These are phyloP conservation scores for Smithornis capensis DNA, from an alignment of 2,113 vertebrate genomes.

Conservation along the genomic window DNA sequence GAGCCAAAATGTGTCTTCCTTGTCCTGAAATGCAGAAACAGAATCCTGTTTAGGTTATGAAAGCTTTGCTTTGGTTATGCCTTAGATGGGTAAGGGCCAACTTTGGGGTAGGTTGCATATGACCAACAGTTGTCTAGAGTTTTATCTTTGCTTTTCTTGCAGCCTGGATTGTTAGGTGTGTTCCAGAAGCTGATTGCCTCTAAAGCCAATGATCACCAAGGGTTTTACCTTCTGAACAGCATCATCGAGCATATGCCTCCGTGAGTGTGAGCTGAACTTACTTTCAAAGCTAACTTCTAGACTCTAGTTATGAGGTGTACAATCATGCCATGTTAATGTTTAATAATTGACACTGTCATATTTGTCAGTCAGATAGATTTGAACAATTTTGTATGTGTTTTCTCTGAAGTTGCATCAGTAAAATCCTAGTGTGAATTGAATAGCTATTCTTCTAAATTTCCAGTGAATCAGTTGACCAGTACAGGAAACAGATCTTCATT, in stretches of 20 bases:
- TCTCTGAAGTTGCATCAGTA: neutral
- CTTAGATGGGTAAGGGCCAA: neutral
- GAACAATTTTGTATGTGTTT: neutral
- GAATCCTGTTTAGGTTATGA: neutral
- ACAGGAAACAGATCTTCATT: constrained; percentile 97
- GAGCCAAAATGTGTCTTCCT: neutral
- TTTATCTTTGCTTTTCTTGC: constrained; percentile 13
- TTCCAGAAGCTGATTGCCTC: constrained; percentile 98
- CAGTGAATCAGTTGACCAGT: constrained; percentile 91
- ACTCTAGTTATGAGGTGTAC: neutral
- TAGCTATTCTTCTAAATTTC: constrained; percentile 34
- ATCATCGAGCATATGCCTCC: constrained; percentile 95
- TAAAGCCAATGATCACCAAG: constrained; percentile 97
- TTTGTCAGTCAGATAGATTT: neutral
- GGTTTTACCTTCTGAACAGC: constrained; percentile 96
- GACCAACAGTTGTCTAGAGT: neutral
- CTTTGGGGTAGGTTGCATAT: neutral
- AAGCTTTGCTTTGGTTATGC: neutral
- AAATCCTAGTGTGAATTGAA: neutral
- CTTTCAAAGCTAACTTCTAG: neutral
- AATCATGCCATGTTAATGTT: neutral
- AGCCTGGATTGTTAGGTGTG: constrained; percentile 95
- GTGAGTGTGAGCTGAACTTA: constrained; percentile 76
- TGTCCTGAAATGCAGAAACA: neutral
- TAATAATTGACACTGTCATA: neutral